Evolutionary conservation across 2,113 vertebrate species (phyloP).

Genomic region (Lophotis ruficrista): DNA sequence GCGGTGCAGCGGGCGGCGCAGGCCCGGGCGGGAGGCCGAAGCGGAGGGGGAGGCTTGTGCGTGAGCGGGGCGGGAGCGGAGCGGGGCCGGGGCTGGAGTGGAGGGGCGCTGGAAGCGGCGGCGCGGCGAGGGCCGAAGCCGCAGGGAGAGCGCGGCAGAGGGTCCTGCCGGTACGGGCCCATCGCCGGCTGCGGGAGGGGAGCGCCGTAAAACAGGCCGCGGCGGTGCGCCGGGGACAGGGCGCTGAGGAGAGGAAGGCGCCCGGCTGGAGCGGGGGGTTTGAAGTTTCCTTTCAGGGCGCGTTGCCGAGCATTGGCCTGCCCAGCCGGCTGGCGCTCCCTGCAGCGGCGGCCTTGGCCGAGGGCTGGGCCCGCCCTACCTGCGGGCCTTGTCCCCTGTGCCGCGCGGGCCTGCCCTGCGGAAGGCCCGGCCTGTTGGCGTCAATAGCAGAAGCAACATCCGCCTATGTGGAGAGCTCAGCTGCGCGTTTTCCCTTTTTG

Average conservation of each 20-base stretch:
- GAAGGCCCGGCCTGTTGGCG: neutral
- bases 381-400: neutral
- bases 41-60: neutral
- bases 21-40: neutral
- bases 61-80: neutral
- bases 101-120: neutral
- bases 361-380: neutral
- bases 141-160: accelerated
- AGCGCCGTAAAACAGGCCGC: neutral
- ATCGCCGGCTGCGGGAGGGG: too few species aligned
- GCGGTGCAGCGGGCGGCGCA: neutral
- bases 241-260: neutral
- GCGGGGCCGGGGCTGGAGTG: too few species aligned
- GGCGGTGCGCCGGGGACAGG: neutral
- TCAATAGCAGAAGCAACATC: accelerated
- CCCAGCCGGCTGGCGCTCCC: too few species aligned
- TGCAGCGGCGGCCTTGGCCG: neutral
- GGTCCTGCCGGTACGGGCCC: too few species aligned
- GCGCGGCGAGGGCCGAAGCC: accelerated
- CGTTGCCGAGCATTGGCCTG: neutral
- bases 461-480: accelerated
- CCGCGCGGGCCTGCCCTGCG: neutral
- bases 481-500: accelerated
- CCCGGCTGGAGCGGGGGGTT: neutral
- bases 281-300: accelerated